Base-by-base conservation (phyloP, 1,140 invertebrate genomes). In the Drosophila lacertosa region DNA sequence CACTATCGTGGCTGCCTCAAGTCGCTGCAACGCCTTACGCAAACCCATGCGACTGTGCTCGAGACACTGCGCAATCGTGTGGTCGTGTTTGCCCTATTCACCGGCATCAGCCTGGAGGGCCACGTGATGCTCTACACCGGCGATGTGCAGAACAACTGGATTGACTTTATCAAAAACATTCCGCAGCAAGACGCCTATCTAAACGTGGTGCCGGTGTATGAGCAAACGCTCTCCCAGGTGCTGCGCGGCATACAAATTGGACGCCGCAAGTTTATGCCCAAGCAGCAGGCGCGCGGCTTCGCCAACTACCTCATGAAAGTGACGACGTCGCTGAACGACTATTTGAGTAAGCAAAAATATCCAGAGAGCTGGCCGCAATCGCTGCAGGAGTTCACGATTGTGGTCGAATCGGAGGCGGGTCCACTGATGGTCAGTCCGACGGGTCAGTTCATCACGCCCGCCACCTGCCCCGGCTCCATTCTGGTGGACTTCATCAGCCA, bases 361-460 rank as follows among this genome's bases (percentile, higher is more conserved):
- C 96, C 97, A 1, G 92, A 92, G 42, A 84, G 91, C 4, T 96
- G 97, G 94, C 96, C 97, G 0, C 90, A 93, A 33, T 93, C 93
- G 51, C 92, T 98, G 1, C 92, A 93, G 0, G 92, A 95, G 79
- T 96, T 95, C 91, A 95, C 97, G 92, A 94, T 98, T 42, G 97
- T 98, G n/a, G 96, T 98, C 15, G 97, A 98, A 93, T 95, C 95
- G 95, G 97, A 97, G 92, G 95, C 97, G 13, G 97, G 97, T 2
- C 97, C 97, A 0, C 88, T 98, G 37, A 98, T 97, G 96, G 93
- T 98, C n/a, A 97, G 96, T 5, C 97, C 97, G 1, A 97, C 96
- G 33, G 97, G 97, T 16, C 97, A 98, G 92, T 97, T 98, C 75
- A 97, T 98, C 42, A 96, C 97, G 0, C 97, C 97, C 20, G 95